Percentiles rank a stretch among this genome's conserved stretches.
Evolutionary conservation across 2,888 invertebrate species (phyloP).

Genomic region (Heteromyza rotundicornis): DNA sequence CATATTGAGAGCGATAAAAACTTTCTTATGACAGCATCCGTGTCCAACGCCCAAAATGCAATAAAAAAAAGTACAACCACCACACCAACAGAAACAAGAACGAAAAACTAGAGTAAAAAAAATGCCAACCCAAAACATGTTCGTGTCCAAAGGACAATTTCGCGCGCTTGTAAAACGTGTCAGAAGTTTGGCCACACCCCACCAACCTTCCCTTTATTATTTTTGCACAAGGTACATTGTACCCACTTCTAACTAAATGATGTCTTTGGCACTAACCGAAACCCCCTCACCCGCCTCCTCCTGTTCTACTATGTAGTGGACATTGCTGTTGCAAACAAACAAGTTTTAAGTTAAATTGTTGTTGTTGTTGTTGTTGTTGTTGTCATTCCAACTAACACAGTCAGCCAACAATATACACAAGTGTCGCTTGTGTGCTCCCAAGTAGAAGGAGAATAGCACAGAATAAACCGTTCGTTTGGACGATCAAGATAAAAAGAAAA

Average conservation of each 20-base stretch:
- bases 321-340: too few species aligned
- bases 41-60: neutral
- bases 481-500: slow-evolving; percentile 7
- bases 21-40: neutral
- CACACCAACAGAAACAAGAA: too few species aligned
- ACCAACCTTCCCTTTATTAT: too few species aligned
- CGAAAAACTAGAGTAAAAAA: too few species aligned
- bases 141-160: neutral
- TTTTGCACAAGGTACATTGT: too few species aligned
- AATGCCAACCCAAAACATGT: slow-evolving; percentile 4
- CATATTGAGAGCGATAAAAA: neutral
- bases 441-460: neutral
- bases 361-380: slow-evolving; percentile 6
- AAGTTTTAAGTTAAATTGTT: neutral
- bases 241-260: too few species aligned
- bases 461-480: too few species aligned
- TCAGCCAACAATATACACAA: too few species aligned
- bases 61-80: neutral
- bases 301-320: too few species aligned
- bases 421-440: slow-evolving; percentile 11
- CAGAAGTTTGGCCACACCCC: neutral
- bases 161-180: neutral
- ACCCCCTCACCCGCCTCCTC: too few species aligned
- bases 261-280: too few species aligned
- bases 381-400: slow-evolving; percentile 4